Evolutionary conservation across 2,797 vertebrate genomes (phyloP), one percentile per base, ranked within the genome.

Genomic region (Orestias chungarensis): DNA sequence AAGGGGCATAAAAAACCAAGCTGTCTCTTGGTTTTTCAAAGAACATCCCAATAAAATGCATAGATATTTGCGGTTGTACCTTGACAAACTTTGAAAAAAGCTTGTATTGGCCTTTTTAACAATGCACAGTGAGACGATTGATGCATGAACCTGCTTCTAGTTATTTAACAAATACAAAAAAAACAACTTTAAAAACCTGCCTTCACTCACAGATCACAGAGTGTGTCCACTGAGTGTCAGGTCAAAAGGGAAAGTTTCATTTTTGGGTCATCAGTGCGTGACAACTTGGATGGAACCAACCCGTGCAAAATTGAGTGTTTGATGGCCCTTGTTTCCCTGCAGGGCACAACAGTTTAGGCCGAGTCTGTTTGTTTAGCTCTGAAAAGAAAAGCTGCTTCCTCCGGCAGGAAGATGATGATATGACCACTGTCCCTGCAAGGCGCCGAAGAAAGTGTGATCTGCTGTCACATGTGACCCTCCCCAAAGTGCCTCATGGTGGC

Each of bases 331-430:
- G 76, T 82, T 86, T 78, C 79, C 85, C 87, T 27, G 55, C 33
- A n/a, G 62, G 38, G 66, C 81, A 82, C 70, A 78, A 76, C 76
- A 64, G 79, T 70, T 64, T 78, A 77, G 71, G 84, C 75, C 52
- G 54, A 77, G 86, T 91, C 90, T 93, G 87, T 93, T 93, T 91
- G 89, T 84, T 86, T 91, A 90, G 79, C 52, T 87, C 82, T 82
- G 81, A 85, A 64, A 66, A 88, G 78, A 83, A 92, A 91, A 92
- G 91, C 88, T 86, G 88, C 82, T 93, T 94, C 93, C 91, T 90
- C 86, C 82, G 66, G 80, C 91, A 93, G 92, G 91, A 92, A 93
- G 90, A 86, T 65, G 80, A 82, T 82, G 84, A 84, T 83, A 84
- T 47, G 66, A 74, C 80, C 62, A 46, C 77, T 74, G 75, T 71